Percentiles rank a stretch among this genome's conserved stretches.
Conservation (phyloP, 2,797 vertebrate species). For the Pipistrellus pipistrellus region DNA sequence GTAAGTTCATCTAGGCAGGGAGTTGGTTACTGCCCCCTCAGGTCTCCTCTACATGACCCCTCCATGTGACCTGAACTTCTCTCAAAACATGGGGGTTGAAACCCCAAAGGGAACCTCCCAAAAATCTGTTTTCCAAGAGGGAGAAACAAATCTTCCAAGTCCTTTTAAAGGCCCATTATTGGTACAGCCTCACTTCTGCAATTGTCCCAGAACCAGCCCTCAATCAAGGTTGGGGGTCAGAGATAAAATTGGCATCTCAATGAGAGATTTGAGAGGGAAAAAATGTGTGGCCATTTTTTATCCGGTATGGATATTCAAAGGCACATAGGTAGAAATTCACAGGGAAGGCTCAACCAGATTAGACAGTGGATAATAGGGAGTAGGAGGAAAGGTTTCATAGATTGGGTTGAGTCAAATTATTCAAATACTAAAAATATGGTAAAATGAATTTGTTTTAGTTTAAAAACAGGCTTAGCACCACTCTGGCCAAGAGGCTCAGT, state of each 20-base stretch:
- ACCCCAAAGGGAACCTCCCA: not conserved
- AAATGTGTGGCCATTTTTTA: not conserved
- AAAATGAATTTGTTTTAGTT: not conserved
- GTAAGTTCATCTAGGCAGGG: not conserved
- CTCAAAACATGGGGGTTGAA: not conserved
- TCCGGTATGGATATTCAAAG: not conserved
- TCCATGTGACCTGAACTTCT: not conserved
- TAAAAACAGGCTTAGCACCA: not conserved
- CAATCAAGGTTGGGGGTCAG: not conserved
- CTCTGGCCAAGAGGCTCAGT: not conserved
- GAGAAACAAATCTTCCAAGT: not conserved
- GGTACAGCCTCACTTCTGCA: not conserved
- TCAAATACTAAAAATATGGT: not conserved
- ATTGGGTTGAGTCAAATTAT: not conserved
- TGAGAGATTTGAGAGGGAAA: not conserved
- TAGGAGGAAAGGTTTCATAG: not conserved
- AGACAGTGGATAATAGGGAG: not conserved
- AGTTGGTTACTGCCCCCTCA: rapidly evolving
- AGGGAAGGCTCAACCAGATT: not conserved
- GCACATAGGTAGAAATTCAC: not conserved
- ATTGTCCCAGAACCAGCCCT: not conserved
- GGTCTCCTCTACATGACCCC: not conserved
- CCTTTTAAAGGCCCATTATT: not conserved
- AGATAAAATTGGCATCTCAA: not conserved
- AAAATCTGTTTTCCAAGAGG: not conserved